Evolutionary conservation across 2,888 invertebrate genomes (phyloP), one percentile per base, ranked within the genome.

Genomic region (Tenthredo distinguenda): DNA sequence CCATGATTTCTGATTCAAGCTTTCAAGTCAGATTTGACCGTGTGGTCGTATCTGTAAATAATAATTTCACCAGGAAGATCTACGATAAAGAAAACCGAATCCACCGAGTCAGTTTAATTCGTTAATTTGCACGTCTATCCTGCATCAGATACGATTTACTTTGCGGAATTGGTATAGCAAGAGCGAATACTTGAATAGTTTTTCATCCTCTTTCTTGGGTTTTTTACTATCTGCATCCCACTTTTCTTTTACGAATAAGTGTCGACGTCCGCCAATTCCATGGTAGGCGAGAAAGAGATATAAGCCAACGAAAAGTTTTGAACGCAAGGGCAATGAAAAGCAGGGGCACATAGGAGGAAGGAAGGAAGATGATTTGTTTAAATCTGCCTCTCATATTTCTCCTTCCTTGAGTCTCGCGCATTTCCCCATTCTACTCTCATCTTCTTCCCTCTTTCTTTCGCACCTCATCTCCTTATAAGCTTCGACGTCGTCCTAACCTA

Each of bases 391-490:
- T 79, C 81, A 85, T 85, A 85, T 85, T 85, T 85, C 68, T 79
- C 71, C 81, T 55, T 71, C 71, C 71, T 31, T 37, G 71, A 34
- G 26, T 71, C 84, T 43, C 40, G n/a, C 71, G 55, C 40, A 50
- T 43, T 43, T 50, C 21, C 58, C 58, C 74, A 72, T 31, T 50
- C 71, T 55, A 43, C 74, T 82, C 58, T 85, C 81, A 47, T 83
- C 83, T 83, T 83, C 83, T 83, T 83, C 83, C 47, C 47, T 83
- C 83, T 71, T 83, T 71, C 83, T 50, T 71, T 85, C 85, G 58
- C 85, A 82, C 79, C 85, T 85, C 85, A 82, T 85, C 85, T 85
- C 81, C 85, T 85, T 85, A 85, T 82, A 85, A 85, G 81, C 81
- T 82, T 71, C 81, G 68, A 68, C 85, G 85, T 85, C 85, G 31